Percentiles rank a stretch among this genome's conserved stretches.
Conservation (phyloP, 2,888 invertebrate species). For the Coelogynopora nodosa region DNA sequence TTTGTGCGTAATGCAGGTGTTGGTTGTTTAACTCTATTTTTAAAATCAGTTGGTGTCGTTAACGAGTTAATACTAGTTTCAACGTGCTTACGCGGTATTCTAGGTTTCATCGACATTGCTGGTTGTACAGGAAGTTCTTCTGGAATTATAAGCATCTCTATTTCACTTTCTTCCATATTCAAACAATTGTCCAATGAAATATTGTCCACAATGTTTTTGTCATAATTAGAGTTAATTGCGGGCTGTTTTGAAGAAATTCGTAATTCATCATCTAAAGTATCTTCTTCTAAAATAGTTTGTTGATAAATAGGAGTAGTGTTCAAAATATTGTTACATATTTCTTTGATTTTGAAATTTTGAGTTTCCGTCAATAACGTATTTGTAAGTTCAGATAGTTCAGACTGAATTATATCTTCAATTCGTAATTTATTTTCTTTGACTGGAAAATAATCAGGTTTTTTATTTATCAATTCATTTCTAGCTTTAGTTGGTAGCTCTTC, state of each 20-base stretch:
- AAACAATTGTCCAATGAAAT: neutral
- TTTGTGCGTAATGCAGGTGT: neutral
- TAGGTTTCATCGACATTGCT: neutral
- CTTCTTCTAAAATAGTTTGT: neutral
- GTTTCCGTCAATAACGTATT: neutral
- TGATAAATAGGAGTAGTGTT: neutral
- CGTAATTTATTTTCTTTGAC: no score
- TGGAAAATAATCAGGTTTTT: no score
- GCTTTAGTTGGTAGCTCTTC: no score
- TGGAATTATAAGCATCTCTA: neutral
- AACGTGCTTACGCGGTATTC: neutral
- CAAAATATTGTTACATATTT: neutral
- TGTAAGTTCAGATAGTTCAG: neutral
- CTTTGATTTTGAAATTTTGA: neutral
- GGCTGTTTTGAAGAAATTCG: no score
- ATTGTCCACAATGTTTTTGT: neutral
- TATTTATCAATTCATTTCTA: no score
- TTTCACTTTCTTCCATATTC: neutral
- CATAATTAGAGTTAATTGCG: no score
- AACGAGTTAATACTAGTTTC: neutral
- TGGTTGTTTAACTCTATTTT: neutral
- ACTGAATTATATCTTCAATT: neutral
- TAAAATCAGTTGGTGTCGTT: neutral
- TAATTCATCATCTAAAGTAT: neutral
- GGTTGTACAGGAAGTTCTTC: neutral